phyloP scores from a whole-genome alignment of 2,797 vertebrate genomes.

The Potorous gilbertii region DNA sequence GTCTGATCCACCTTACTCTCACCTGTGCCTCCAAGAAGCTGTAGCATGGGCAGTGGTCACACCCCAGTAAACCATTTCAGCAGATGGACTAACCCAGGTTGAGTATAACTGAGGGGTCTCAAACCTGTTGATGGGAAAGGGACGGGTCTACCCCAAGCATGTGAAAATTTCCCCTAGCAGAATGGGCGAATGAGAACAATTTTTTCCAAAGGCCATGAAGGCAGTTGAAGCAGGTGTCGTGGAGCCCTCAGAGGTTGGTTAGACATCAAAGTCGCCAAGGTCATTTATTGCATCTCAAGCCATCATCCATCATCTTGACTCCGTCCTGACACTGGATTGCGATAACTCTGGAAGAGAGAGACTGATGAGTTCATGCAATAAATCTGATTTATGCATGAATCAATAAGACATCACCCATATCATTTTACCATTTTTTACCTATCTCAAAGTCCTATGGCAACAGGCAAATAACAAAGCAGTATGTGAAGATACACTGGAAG shows the following conservation, averaged over 20 bases:
- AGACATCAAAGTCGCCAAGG: background rate
- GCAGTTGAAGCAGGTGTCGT: background rate
- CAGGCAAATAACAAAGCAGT: background rate
- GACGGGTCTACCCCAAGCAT: background rate
- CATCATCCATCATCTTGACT: too few species aligned
- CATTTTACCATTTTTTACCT: too few species aligned
- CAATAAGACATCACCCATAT: background rate
- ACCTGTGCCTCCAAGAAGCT: background rate
- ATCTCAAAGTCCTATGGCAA: background rate
- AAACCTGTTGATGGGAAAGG: background rate
- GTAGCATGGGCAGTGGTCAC: background rate
- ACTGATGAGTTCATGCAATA: background rate
- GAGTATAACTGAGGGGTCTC: background rate
- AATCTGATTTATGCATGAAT: background rate
- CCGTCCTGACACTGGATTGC: too few species aligned
- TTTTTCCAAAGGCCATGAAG: background rate
- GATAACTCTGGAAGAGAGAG: background rate
- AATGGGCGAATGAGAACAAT: background rate
- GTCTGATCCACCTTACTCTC: too few species aligned
- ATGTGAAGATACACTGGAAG: background rate
- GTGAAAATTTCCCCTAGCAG: background rate
- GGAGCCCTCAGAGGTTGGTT: background rate
- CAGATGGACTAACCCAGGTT: background rate
- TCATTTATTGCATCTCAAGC: background rate
- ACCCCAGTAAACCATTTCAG: background rate